Conservation (phyloP, 2,888 invertebrate genomes). For the Campaea margaritaria region DNA sequence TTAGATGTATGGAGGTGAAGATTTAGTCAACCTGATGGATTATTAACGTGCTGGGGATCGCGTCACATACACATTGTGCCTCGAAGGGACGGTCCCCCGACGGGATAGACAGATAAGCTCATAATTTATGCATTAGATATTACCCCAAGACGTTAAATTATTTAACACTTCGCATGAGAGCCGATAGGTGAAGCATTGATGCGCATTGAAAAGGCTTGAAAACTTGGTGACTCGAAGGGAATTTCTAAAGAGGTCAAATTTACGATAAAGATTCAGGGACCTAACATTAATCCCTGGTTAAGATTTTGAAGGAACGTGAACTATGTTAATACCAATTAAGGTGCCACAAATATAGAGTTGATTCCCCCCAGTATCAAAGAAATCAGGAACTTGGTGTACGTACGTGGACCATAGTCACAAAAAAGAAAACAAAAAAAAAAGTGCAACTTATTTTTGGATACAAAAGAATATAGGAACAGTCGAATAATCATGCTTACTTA, state of each 20-base stretch:
- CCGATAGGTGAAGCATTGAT: constrained; percentile 25
- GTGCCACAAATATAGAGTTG: too few relatives aligned
- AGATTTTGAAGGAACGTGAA: too few relatives aligned
- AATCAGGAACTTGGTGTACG: too few relatives aligned
- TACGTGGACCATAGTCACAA: too few relatives aligned
- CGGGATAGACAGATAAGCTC: constrained; percentile 63
- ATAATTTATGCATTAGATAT: constrained; percentile 71
- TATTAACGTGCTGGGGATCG: constrained; percentile 64
- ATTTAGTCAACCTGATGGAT: constrained; percentile 74
- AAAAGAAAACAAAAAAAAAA: too few relatives aligned
- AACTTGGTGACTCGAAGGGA: neutral
- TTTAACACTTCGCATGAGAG: constrained; percentile 37
- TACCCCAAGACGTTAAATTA: constrained; percentile 51
- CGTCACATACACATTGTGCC: constrained; percentile 54
- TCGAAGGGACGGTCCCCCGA: constrained; percentile 49
- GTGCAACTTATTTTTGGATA: too few relatives aligned
- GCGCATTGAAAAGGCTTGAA: constrained; percentile 15
- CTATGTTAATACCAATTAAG: too few relatives aligned
- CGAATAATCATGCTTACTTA: too few relatives aligned
- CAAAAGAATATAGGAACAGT: too few relatives aligned
- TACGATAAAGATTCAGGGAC: neutral
- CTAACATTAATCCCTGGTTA: too few relatives aligned
- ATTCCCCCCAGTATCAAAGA: too few relatives aligned
- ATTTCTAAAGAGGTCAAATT: neutral
- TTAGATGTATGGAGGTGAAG: constrained; percentile 55